Percentiles rank a stretch among this genome's conserved stretches.
Evolutionary conservation across 2,113 vertebrate species (phyloP).

Genomic region (Grus americana): DNA sequence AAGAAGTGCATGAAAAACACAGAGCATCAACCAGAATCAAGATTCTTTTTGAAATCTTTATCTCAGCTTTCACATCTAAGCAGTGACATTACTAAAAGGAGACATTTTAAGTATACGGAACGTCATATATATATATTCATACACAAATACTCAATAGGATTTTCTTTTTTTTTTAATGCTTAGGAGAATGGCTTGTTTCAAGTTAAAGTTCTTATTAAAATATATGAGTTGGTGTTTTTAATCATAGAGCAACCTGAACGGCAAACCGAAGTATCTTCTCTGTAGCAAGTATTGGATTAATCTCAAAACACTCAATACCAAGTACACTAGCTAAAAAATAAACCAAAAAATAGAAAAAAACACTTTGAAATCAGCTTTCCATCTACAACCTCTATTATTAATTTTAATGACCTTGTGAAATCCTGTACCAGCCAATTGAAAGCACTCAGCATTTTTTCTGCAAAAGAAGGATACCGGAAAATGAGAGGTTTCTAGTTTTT

Average conservation of each 20-base stretch:
- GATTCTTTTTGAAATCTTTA: background rate
- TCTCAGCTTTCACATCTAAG: background rate
- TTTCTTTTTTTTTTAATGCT: background rate
- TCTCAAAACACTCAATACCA: background rate
- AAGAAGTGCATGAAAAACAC: background rate
- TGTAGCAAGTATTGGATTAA: background rate
- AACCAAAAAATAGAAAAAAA: background rate
- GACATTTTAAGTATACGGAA: background rate
- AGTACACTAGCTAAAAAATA: background rate
- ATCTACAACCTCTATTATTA: background rate
- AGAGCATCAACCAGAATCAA: background rate
- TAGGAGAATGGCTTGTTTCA: background rate
- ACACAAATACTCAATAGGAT: background rate
- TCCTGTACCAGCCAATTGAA: background rate
- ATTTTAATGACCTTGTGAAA: background rate
- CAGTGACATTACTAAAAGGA: background rate
- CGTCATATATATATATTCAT: background rate
- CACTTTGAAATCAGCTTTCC: background rate
- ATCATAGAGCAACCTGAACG: background rate
- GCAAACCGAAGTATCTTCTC: background rate
- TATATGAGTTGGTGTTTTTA: background rate
- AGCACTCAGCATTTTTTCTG: background rate
- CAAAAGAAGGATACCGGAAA: background rate
- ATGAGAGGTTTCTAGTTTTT: background rate
- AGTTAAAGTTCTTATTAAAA: background rate